These are phyloP conservation scores for Parapsyche elsis DNA, from an alignment of 1,140 invertebrate genomes.

Conservation along the genomic window DNA sequence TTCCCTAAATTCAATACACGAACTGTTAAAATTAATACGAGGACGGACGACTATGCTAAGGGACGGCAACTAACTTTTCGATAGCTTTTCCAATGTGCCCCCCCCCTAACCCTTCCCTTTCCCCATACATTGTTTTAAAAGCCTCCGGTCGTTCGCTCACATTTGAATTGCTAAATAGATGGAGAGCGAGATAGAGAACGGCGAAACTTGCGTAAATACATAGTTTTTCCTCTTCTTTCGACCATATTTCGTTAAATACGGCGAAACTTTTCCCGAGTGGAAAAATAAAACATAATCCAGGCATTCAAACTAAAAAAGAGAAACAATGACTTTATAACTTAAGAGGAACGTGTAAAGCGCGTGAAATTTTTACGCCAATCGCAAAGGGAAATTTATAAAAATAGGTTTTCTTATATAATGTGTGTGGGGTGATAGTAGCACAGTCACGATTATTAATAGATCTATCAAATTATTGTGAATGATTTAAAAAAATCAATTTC, in stretches of 20 bases:
- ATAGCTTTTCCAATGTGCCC: conserved; percentile 2
- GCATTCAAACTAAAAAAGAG: too few relatives aligned
- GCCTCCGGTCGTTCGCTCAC: conserved; percentile 28
- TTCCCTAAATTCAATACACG: neutral
- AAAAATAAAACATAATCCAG: too few relatives aligned
- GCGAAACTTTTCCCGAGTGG: neutral
- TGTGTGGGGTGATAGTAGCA: too few relatives aligned
- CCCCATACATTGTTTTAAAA: conserved; percentile 37
- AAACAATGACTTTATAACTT: too few relatives aligned
- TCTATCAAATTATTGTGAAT: too few relatives aligned
- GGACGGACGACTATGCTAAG: neutral
- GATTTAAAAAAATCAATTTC: too few relatives aligned
- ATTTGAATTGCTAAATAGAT: conserved; percentile 40
- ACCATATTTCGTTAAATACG: conserved; percentile 29
- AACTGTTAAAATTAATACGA: conserved; percentile 8
- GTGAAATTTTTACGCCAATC: too few relatives aligned
- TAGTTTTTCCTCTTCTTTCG: conserved; percentile 41
- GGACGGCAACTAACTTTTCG: neutral
- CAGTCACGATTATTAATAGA: too few relatives aligned
- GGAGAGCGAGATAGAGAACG: neutral
- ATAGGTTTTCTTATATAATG: too few relatives aligned
- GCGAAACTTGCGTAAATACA: conserved; percentile 31
- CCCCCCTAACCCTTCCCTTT: too few relatives aligned
- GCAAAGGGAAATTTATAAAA: too few relatives aligned
- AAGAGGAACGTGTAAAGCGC: too few relatives aligned